Conservation (phyloP, 1,140 invertebrate genomes). For the Macrotrachela quadricornifera region DNA sequence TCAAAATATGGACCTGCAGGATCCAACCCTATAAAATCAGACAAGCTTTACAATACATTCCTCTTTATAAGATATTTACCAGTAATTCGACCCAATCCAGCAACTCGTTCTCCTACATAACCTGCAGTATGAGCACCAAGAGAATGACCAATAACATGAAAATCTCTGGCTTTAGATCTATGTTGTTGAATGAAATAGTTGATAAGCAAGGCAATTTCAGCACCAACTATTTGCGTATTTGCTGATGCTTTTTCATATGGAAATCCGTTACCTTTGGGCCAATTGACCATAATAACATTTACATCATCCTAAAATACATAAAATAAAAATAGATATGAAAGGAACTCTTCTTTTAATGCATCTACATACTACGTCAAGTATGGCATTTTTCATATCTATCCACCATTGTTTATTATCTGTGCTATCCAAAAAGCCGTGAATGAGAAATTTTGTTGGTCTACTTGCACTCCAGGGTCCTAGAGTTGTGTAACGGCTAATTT, state of each 20-base stretch:
- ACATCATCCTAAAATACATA: neutral
- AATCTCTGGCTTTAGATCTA: slow-evolving; percentile 10
- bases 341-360: too few relatives aligned
- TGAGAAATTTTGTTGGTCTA: slow-evolving; percentile 48
- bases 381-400: slow-evolving; percentile 15
- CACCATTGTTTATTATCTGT: slow-evolving; percentile 14
- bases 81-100: slow-evolving; percentile 52
- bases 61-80: slow-evolving; percentile 13
- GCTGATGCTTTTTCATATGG: slow-evolving; percentile 47
- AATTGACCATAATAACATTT: slow-evolving; percentile 7
- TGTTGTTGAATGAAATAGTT: slow-evolving; percentile 14
- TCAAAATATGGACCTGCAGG: slow-evolving; percentile 76
- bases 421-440: slow-evolving; percentile 62
- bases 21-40: slow-evolving; percentile 42
- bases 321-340: neutral
- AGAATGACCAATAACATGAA: slow-evolving; percentile 68
- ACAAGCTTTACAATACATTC: too few relatives aligned
- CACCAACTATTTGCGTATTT: slow-evolving; percentile 51
- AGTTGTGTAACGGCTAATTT: slow-evolving; percentile 29
- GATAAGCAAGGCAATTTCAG: slow-evolving; percentile 56
- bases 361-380: neutral
- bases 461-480: slow-evolving; percentile 19
- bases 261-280: slow-evolving; percentile 6
- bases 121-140: slow-evolving; percentile 67
- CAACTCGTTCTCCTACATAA: slow-evolving; percentile 63